Percentiles rank a stretch among this genome's conserved stretches.
phyloP scores from a whole-genome alignment of 2,113 vertebrate genomes.

The Hydrochoerus hydrochaeris region DNA sequence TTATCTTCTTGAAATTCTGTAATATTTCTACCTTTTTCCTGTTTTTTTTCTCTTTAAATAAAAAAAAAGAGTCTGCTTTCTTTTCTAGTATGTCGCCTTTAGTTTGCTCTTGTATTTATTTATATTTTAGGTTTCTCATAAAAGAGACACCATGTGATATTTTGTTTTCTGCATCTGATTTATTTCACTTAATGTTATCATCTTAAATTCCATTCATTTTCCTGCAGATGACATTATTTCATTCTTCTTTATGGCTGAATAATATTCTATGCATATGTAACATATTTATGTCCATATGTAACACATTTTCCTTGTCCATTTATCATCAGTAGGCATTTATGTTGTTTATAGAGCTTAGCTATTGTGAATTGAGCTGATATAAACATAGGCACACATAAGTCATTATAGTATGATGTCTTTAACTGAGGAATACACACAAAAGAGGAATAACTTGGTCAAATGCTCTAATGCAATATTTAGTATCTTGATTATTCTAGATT shows the following conservation, averaged over 20 bases:
- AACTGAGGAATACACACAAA: neutral
- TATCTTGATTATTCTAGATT: neutral
- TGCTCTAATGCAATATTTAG: neutral
- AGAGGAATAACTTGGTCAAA: neutral
- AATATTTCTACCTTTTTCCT: too few relatives aligned
- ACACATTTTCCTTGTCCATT: neutral
- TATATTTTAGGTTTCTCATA: neutral
- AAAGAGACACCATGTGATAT: neutral
- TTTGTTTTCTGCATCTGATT: neutral
- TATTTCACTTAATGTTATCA: neutral
- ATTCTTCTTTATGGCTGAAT: neutral
- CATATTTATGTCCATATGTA: neutral
- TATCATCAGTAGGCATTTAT: neutral
- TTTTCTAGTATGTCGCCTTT: neutral
- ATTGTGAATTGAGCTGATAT: neutral
- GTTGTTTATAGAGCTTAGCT: neutral
- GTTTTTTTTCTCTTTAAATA: too few relatives aligned
- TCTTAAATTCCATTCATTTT: neutral
- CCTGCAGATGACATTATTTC: neutral
- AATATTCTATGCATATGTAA: neutral
- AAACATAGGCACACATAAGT: neutral
- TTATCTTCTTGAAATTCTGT: too few relatives aligned
- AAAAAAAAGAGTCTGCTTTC: too few relatives aligned
- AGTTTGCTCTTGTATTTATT: neutral
- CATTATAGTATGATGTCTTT: neutral